Base-by-base conservation (phyloP, 2,888 invertebrate genomes). In the Ametastegia equiseti region DNA sequence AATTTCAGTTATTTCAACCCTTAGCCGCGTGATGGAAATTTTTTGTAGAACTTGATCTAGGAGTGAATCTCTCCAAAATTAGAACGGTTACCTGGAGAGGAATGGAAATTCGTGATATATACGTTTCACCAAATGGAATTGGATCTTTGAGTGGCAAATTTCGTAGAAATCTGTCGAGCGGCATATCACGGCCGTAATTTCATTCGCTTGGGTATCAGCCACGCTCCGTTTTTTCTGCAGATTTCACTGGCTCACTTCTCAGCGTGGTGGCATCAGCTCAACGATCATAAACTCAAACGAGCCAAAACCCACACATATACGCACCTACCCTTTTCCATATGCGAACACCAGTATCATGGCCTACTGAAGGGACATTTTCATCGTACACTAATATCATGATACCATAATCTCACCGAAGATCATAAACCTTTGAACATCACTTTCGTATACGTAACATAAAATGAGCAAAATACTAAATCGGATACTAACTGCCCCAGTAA, bases 61-160 rank as follows among this genome's bases (percentile, higher is more conserved):
- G 65, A 39, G 36, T 0, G 30, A 71, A 71, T 71, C 71, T 45
- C 47, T 27, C 71, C 27, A 9, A 30, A 71, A 71, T 71, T 71
- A 45, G 45, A 71, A 45, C 71, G 45, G 45, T 42, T 71, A 71
- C 71, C 13, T 71, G 45, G 45, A 71, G 45, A 45, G 71, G 45
- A 71, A 71, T 71, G 27, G 30, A n/a, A 71, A 71, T 45, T 45
- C 71, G 71, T 15, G 71, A 75, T n/a, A n/a, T n/a, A n/a, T n/a
- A n/a, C 19, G 75, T 78, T 63, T 42, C n/a, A 15, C 42, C 30
- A 78, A 78, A 78, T 78, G 78, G 27, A 78, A 78, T 78, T 78
- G 78, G 60, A 78, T 60, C 60, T 60, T 42, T 27, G 78, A 33
- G 60, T 60, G 78, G 42, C 60, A 63, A 65, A 60, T 78, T 78